These are phyloP conservation scores for Zootermopsis nevadensis DNA, from an alignment of 2,888 invertebrate genomes.

Conservation along the genomic window DNA sequence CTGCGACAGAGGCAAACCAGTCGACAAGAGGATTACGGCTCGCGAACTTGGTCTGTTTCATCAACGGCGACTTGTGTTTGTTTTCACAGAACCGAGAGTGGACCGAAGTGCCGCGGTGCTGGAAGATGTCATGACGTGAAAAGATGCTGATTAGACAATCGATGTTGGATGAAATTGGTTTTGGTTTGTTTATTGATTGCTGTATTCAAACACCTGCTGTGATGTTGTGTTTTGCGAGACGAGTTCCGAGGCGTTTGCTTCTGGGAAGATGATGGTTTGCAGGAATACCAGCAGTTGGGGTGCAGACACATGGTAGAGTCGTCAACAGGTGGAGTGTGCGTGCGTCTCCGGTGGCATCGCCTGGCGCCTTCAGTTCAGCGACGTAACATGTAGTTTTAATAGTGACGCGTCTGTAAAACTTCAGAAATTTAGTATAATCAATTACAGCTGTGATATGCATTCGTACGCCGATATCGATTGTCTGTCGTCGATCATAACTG, in stretches of 20 bases:
- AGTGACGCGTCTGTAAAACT: no score
- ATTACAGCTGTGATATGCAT: neutral
- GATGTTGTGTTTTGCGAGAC: neutral
- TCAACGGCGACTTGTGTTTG: slow-evolving; percentile 4
- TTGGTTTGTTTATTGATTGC: slow-evolving; percentile 21
- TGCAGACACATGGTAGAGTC: neutral
- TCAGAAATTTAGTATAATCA: neutral
- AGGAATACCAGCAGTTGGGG: neutral
- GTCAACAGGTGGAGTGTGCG: neutral
- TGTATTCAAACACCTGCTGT: slow-evolving; percentile 14
- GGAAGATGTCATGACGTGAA: slow-evolving; percentile 16
- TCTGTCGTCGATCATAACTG: neutral
- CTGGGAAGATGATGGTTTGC: slow-evolving; percentile 19
- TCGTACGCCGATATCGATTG: neutral
- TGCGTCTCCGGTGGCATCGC: neutral
- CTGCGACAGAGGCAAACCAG: neutral
- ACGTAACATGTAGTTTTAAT: neutral
- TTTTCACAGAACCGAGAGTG: slow-evolving; percentile 14
- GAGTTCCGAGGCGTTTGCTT: slow-evolving; percentile 29
- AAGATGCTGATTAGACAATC: slow-evolving; percentile 6
- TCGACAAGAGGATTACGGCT: slow-evolving; percentile 15
- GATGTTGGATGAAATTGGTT: slow-evolving; percentile 10
- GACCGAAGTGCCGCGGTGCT: neutral
- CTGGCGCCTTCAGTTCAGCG: neutral
- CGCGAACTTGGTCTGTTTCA: slow-evolving; percentile 21